Base-by-base conservation (phyloP, 2,113 vertebrate species). In the human (Homo sapiens) region DNA sequence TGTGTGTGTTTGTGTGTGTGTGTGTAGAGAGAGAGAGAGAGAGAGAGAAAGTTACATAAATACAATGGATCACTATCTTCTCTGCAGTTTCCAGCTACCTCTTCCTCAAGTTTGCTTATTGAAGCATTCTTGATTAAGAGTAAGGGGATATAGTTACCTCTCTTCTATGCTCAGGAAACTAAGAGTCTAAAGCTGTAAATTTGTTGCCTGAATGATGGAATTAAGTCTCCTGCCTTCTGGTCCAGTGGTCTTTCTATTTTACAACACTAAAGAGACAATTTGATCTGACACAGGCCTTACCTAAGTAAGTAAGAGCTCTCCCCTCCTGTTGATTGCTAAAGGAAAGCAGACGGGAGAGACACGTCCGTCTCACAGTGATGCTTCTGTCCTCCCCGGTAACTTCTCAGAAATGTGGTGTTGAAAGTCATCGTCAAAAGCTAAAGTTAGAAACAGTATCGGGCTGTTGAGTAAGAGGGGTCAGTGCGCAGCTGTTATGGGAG, bases 371-470 rank as follows among this genome's bases (percentile, higher is more conserved):
- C 95, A 38, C 83, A 87, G 40, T 32, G 16, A 61, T 35, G 40
- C 61, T 88, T 95, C 84, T 90, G 92, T 97, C 91, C 97, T 97
- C 25, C 0, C 5, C 45, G 95, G 89, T 97, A 93, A 92, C 52
- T 76, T 89, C 95, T 98, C 95, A 97, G 57, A 94, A 89, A 92
- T 83, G 22, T 88, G 45, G 90, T 94, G 22, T 12, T 48, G 87
- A 96, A 97, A 96, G 97, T 98, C 97, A 89, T 68, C 64, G 48
- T 94, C 92, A 73, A 38, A 55, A 48, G 93, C 98, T 99, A 98
- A 98, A 99, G 93, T 98, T 98, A 98, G 98, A 95, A 98, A 55
- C 55, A 18, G 80, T 95, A 27, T 98, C 87, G 90, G 89, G 93
- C 93, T 85, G 84, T 85, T 64, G 66, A 50, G 95, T 81, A 89